Evolutionary conservation across 1,140 invertebrate species (phyloP), one percentile per base, ranked within the genome.

Genomic region (Samia ricini): DNA sequence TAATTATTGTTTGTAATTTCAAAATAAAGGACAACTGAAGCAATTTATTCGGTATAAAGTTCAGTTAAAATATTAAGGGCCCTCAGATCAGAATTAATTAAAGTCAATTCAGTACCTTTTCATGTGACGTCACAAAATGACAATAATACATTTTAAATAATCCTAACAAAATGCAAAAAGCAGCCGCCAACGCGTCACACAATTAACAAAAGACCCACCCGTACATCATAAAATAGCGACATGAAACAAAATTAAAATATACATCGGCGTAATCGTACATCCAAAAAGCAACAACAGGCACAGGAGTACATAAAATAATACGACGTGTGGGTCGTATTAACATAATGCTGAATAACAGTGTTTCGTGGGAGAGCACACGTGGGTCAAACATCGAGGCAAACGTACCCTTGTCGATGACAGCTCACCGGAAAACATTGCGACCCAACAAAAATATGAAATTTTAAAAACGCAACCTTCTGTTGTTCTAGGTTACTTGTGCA

Each of bases 281-380:
- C 51, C 54, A 65, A 73, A 66, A 68, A 62, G 52, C 69, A 74
- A 59, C 60, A 57, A 60, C 58, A 71, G 69, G 63, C 63, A 78
- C 66, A 83, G 74, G 79, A 81, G 71, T 81, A 79, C 79, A 71
- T 81, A 80, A 71, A 67, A 68, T 79, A 84, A 74, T 81, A 83
- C 66, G 63, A 51, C 76, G 76, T 81, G 69, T 82, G 72, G 71
- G 69, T 68, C 73, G 68, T 77, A 85, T 87, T 88, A 85, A 64
- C 85, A 85, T 87, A 88, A 85, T 79, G 76, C 79, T 74, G 79
- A 81, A 82, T 81, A 84, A 85, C 81, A 79, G 61, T 67, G 48
- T 49, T 60, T 59, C 76, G 73, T 86, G 85, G 77, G 83, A 88
- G 71, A 51, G 49, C 48, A 60, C 85, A 86, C 83, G 83, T 88